Evolutionary conservation across 1,140 invertebrate species (phyloP).

Genomic region (Diorhabda sublineata): DNA sequence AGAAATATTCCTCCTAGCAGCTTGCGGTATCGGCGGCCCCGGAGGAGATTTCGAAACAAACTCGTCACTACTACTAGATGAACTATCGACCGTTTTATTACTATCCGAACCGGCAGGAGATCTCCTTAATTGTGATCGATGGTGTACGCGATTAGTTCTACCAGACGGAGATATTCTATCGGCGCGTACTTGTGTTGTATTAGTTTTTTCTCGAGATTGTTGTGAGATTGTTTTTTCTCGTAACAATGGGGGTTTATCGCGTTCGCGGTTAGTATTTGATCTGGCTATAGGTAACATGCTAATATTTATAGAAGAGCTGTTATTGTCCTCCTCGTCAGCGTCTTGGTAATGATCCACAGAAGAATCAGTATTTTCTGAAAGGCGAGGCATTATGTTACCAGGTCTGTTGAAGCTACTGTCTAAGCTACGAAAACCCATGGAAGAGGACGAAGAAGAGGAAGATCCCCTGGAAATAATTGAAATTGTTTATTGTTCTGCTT

Average conservation of each 20-base stretch:
- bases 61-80: slow-evolving; percentile 49
- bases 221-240: neutral
- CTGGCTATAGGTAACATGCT: slow-evolving; percentile 29
- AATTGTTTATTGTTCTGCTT: neutral
- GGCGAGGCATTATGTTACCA: slow-evolving; percentile 50
- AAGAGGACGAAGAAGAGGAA: slow-evolving; percentile 55
- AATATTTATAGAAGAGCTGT: slow-evolving; percentile 49
- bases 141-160: slow-evolving; percentile 35
- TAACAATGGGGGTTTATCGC: neutral
- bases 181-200: slow-evolving; percentile 17
- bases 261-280: neutral
- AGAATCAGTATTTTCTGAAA: slow-evolving; percentile 57
- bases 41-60: slow-evolving; percentile 42
- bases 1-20: slow-evolving; percentile 42
- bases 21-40: slow-evolving; percentile 36
- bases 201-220: slow-evolving; percentile 13
- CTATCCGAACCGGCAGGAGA: slow-evolving; percentile 50
- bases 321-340: slow-evolving; percentile 54
- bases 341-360: slow-evolving; percentile 56
- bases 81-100: slow-evolving; percentile 49
- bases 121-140: slow-evolving; percentile 42
- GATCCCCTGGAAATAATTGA: slow-evolving; percentile 44
- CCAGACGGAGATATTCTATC: slow-evolving; percentile 50
- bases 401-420: slow-evolving; percentile 50
- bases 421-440: slow-evolving; percentile 55